Base-by-base conservation (phyloP, 2,888 invertebrate species). In the Nemotelus pantherinus region DNA sequence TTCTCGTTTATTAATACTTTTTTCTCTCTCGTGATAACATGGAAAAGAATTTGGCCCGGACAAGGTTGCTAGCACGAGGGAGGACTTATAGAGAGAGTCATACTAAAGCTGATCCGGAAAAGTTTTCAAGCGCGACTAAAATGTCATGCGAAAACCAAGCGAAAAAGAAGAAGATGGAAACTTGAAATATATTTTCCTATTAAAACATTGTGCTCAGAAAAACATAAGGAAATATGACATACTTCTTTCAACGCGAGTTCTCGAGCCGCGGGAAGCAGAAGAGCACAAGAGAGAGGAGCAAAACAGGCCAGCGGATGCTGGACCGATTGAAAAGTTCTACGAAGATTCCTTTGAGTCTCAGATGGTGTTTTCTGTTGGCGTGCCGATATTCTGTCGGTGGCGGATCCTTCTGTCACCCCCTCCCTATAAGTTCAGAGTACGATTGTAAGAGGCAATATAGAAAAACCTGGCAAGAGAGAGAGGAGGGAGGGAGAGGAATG, bases 1-100 rank as follows among this genome's bases (percentile, higher is more conserved):
- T 65, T 47, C 65, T 65, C 47, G 65, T 41, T 65, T 65, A 65
- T 65, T 65, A 65, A 65, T 65, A 65, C 65, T 65, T 65, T 65
- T 65, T 65, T 47, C 25, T 25, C 25, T 25, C 25, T 25, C 25
- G 25, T 25, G 25, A 25, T 25, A 25, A 25, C 25, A 25, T 25
- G 25, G 25, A 25, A 25, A 25, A 25, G 25, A 25, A 65, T 65
- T 65, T 65, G 47, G 47, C n/a, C 10, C 44, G 41, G n/a, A 65
- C 44, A 4, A 45, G 47, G 44, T 65, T 65, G 65, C 65, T 6
- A 47, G 47, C 63, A 63, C 39, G 25, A 57, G 57, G 25, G 57
- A 43, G 39, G 39, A 65, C 45, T 45, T 43, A 44, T 3, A 47
- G 43, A 43, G 5, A 7, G 43, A 63, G 63, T 63, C 63, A 63